Evolutionary conservation across 1,140 invertebrate genomes (phyloP).

Genomic region (Heliconius melpomene): DNA sequence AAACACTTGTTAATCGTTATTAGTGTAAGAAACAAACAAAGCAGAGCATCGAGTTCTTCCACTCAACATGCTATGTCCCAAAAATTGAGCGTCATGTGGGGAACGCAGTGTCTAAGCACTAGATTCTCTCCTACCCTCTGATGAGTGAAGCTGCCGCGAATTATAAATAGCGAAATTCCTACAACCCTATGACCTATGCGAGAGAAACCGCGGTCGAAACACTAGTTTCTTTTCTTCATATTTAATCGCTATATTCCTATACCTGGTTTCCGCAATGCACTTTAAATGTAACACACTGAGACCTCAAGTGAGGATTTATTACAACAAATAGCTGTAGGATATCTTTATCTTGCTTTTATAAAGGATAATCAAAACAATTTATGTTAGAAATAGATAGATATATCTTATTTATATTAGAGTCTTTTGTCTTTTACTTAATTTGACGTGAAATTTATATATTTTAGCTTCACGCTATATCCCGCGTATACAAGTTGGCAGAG

Average conservation of each 20-base stretch:
- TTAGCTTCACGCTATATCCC: not conserved
- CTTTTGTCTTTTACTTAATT: not conserved
- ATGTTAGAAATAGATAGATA: conserved; percentile 8
- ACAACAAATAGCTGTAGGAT: conserved; percentile 34
- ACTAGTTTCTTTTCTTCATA: too few species aligned
- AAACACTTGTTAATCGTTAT: too few species aligned
- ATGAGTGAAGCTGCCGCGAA: too few species aligned
- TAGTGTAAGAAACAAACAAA: too few species aligned
- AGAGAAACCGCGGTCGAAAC: too few species aligned
- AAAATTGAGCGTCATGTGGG: too few species aligned
- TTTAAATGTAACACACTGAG: conserved; percentile 27
- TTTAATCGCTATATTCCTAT: not conserved
- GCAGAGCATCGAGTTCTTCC: too few species aligned
- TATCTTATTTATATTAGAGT: not conserved
- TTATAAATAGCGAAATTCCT: too few species aligned
- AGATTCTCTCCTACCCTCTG: not conserved
- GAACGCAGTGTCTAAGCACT: not conserved
- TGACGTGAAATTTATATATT: not conserved
- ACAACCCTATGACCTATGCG: too few species aligned
- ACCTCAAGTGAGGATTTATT: conserved; percentile 35
- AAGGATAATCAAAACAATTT: conserved; percentile 17
- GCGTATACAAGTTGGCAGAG: not conserved
- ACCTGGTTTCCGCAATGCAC: not conserved
- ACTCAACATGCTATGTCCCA: too few species aligned
- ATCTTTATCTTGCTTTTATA: conserved; percentile 27